A percentile compares a stretch with the other conserved stretches of the same genome.
These are phyloP conservation scores for Drosophila macrospina DNA, from an alignment of 2,888 invertebrate genomes.

Conservation along the genomic window DNA sequence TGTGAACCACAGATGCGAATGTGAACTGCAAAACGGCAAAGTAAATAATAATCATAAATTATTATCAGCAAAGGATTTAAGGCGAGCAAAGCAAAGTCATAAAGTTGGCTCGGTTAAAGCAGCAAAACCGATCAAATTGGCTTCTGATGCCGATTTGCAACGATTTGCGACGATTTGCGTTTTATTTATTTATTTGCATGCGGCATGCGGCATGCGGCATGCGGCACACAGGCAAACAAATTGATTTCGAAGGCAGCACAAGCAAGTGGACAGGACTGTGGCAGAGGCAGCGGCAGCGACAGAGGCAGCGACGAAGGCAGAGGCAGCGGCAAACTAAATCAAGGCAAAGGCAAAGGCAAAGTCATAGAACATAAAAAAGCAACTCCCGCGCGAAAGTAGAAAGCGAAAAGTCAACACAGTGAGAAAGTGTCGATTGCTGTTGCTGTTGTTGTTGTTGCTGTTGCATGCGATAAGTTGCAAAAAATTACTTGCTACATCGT, in stretches of 20 bases:
- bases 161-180: constrained; percentile 43
- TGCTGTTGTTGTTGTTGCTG: constrained; percentile 32
- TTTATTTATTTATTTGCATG: constrained; percentile 76
- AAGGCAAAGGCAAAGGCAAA: constrained; percentile 49
- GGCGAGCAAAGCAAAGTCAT: constrained; percentile 69
- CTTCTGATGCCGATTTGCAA: constrained; percentile 74
- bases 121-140: constrained; percentile 77
- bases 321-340: constrained; percentile 67
- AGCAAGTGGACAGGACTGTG: constrained; percentile 5
- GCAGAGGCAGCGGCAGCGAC: constrained; percentile 39
- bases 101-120: constrained; percentile 61
- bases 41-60: constrained; percentile 66
- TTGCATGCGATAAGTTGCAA: constrained; percentile 78
- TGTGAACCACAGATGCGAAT: constrained; percentile 1
- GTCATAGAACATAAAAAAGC: constrained; percentile 27
- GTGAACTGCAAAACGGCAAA: constrained; percentile 30
- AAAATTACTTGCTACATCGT: constrained; percentile 77
- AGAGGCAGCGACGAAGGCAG: constrained; percentile 38
- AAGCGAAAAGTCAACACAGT: constrained; percentile 48
- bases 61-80: constrained; percentile 72
- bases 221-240: constrained; percentile 70
- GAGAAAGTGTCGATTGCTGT: constrained; percentile 47
- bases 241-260: constrained; percentile 59
- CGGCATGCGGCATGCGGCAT: constrained; percentile 26
- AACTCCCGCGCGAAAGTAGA: constrained; percentile 28